These are phyloP conservation scores for Oreohelix idahoensis DNA, from an alignment of 1,140 invertebrate species.

Conservation along the genomic window DNA sequence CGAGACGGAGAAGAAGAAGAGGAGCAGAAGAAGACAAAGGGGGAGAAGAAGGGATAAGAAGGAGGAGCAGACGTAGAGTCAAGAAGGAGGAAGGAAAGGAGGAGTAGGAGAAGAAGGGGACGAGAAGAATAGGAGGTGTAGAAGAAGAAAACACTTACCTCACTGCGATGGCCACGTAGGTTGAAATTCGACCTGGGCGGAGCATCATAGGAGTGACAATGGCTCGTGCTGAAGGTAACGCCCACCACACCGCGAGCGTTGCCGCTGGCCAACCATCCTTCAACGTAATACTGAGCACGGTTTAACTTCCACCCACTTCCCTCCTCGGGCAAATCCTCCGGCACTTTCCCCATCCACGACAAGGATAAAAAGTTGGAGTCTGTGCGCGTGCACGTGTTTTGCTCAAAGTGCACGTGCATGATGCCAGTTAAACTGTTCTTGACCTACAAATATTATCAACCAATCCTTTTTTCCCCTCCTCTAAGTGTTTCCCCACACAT, in stretches of 20 bases:
- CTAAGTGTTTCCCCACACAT: no score
- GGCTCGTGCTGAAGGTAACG: conserved; percentile 95
- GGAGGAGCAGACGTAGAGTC: no score
- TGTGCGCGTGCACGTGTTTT: conserved; percentile 91
- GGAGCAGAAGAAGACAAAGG: no score
- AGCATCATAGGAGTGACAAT: conserved; percentile 76
- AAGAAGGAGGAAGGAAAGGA: no score
- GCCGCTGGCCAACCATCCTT: conserved; percentile 97
- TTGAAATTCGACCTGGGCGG: conserved; percentile 94
- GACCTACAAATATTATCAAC: no score
- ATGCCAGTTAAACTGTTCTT: no score
- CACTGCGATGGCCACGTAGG: conserved; percentile 93
- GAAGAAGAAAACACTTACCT: no score
- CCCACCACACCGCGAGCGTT: conserved; percentile 95
- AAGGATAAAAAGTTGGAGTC: conserved; percentile 95
- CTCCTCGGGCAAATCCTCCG: conserved; percentile 84
- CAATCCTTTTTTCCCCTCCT: no score
- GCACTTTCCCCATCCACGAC: conserved; percentile 98
- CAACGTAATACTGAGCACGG: conserved; percentile 95
- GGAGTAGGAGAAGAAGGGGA: no score
- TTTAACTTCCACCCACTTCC: conserved; percentile 84
- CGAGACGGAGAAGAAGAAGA: no score
- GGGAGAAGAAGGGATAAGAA: no score
- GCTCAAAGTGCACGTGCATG: conserved; percentile 85
- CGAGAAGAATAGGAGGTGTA: no score